A percentile compares a stretch with the other conserved stretches of the same genome.
These are phyloP conservation scores for Progne subis DNA, from an alignment of 2,113 vertebrate species.

Conservation along the genomic window DNA sequence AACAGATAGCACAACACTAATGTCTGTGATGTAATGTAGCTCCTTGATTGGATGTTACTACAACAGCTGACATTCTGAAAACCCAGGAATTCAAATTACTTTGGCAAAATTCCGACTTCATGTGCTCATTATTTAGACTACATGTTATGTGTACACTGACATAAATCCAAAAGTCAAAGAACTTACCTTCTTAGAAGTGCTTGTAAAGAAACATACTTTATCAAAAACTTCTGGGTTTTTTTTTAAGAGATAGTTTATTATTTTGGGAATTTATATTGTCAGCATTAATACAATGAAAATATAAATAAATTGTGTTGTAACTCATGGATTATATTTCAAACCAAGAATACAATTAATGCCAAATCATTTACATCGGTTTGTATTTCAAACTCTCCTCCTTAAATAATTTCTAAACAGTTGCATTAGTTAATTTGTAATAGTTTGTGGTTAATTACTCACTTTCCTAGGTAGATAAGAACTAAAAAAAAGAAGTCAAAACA, in stretches of 20 bases:
- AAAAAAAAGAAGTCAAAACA: neutral
- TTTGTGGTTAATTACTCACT: neutral
- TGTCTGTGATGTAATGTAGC: conserved; percentile 1
- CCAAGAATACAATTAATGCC: neutral
- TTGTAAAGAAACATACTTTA: neutral
- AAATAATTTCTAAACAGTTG: neutral
- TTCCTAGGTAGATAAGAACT: neutral
- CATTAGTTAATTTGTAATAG: neutral
- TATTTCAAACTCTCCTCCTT: neutral
- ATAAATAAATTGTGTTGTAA: neutral
- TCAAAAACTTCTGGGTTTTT: neutral
- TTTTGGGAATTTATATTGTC: neutral
- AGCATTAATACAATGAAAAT: neutral
- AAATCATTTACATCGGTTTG: neutral
- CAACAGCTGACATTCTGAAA: conserved; percentile 23
- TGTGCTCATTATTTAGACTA: neutral
- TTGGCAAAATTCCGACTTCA: conserved; percentile 14
- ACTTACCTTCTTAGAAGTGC: neutral
- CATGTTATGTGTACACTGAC: neutral
- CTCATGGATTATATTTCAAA: neutral
- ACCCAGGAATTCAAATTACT: conserved; percentile 18
- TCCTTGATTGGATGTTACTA: conserved; percentile 35
- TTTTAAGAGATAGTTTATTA: neutral
- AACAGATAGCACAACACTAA: conserved; percentile 10
- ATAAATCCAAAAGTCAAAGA: neutral